Evolutionary conservation across 2,888 invertebrate species (phyloP).

Genomic region (Drosophila stalkeri): DNA sequence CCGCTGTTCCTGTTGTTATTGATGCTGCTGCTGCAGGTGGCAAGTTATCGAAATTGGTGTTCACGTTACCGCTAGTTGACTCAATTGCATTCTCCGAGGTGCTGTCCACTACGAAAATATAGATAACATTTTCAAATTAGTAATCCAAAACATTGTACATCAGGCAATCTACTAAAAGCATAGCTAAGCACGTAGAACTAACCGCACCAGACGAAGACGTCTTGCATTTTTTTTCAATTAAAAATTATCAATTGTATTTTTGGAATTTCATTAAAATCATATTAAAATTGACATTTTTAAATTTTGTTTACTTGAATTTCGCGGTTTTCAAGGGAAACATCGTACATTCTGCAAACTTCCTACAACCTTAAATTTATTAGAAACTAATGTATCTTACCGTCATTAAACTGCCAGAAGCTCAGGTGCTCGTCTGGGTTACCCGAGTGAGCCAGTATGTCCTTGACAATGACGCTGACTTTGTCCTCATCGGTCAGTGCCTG

Average conservation of each 20-base stretch:
- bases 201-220: background rate
- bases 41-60: conserved; percentile 14
- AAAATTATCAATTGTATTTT: background rate
- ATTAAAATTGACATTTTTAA: too few relatives aligned
- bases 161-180: background rate
- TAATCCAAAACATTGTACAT: background rate
- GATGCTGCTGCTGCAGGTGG: background rate
- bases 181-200: background rate
- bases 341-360: background rate
- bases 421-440: conserved; percentile 65
- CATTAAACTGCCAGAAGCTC: conserved; percentile 67
- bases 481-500: conserved; percentile 56
- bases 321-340: background rate
- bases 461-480: conserved; percentile 71
- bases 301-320: too few relatives aligned
- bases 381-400: conserved; percentile 50
- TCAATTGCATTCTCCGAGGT: conserved; percentile 43
- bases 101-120: conserved; percentile 57
- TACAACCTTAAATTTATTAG: background rate
- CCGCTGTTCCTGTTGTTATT: too few relatives aligned
- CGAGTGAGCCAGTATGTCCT: conserved; percentile 65
- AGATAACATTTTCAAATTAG: background rate
- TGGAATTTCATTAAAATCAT: too few relatives aligned
- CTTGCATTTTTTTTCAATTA: background rate
- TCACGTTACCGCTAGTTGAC: background rate